Evolutionary conservation across 2,888 invertebrate species (phyloP).

Genomic region (Ectobius pallidus): DNA sequence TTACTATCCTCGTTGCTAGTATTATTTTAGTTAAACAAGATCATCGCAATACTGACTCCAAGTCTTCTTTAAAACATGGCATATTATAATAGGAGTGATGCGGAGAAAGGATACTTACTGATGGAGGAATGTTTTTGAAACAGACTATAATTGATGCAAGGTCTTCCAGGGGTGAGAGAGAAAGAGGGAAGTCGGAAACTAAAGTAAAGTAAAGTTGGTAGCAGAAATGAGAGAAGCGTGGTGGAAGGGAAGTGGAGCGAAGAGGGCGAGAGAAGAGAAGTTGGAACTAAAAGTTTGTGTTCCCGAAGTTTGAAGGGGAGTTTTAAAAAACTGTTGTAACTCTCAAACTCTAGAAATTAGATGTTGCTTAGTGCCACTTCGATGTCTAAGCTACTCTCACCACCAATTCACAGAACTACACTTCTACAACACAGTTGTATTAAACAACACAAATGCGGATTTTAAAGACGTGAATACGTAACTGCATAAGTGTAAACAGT

Average conservation of each 20-base stretch:
- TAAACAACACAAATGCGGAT: too few species aligned
- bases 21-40: too few species aligned
- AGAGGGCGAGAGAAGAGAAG: slow-evolving; percentile 34
- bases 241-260: slow-evolving; percentile 27
- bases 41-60: too few species aligned
- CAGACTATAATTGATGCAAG: background rate
- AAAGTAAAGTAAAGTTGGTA: slow-evolving; percentile 42
- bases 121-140: slow-evolving; percentile 11
- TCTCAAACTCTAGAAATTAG: slow-evolving; percentile 43
- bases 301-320: slow-evolving; percentile 50
- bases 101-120: too few species aligned
- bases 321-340: slow-evolving; percentile 43
- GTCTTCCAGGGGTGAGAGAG: background rate
- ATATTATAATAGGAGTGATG: too few species aligned
- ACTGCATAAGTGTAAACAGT: too few species aligned
- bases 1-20: too few species aligned
- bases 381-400: slow-evolving; percentile 31
- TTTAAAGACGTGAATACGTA: too few species aligned
- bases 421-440: too few species aligned
- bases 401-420: slow-evolving; percentile 36
- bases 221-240: slow-evolving; percentile 41
- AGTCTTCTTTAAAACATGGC: too few species aligned
- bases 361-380: slow-evolving; percentile 42
- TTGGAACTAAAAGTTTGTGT: slow-evolving; percentile 45
- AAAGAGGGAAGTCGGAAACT: slow-evolving; percentile 30